Evolutionary conservation across 2,888 invertebrate genomes (phyloP).

Genomic region (Lapara coniferarum): DNA sequence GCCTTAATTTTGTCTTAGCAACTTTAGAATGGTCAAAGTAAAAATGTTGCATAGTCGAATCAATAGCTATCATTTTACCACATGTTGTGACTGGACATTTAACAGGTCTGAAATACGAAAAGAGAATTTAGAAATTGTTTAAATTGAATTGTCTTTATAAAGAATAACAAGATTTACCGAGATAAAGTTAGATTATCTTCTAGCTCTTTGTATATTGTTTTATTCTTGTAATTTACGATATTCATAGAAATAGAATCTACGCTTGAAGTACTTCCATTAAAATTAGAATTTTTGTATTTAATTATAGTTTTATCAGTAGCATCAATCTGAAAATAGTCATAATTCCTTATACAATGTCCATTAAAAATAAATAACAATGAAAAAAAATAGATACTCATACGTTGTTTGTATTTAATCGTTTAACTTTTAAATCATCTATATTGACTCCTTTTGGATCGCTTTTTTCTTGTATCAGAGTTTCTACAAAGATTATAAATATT

Average conservation of each 20-base stretch:
- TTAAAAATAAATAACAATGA: too few species aligned
- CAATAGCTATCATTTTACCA: conserved; percentile 77
- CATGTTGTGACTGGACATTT: conserved; percentile 79
- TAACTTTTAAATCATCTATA: not conserved
- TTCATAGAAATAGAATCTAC: conserved; percentile 4
- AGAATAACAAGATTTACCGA: not conserved
- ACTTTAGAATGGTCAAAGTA: conserved; percentile 82
- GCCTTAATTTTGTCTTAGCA: conserved; percentile 45
- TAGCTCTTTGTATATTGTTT: not conserved
- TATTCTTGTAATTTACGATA: conserved; percentile 48
- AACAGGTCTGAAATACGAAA: conserved; percentile 42
- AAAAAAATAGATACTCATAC: too few species aligned
- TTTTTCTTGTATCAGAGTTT: not conserved
- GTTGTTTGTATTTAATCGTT: too few species aligned
- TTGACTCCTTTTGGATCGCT: not conserved
- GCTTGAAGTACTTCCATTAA: conserved; percentile 36
- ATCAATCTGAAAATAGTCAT: not conserved
- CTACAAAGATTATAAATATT: not conserved
- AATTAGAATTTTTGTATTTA: conserved; percentile 43
- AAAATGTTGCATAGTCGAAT: conserved; percentile 80
- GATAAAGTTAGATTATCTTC: not conserved
- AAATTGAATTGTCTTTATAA: too few species aligned
- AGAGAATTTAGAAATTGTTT: too few species aligned
- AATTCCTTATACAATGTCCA: too few species aligned
- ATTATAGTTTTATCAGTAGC: not conserved